These are phyloP conservation scores for Conomelus anceps DNA, from an alignment of 2,888 invertebrate species.

Conservation along the genomic window DNA sequence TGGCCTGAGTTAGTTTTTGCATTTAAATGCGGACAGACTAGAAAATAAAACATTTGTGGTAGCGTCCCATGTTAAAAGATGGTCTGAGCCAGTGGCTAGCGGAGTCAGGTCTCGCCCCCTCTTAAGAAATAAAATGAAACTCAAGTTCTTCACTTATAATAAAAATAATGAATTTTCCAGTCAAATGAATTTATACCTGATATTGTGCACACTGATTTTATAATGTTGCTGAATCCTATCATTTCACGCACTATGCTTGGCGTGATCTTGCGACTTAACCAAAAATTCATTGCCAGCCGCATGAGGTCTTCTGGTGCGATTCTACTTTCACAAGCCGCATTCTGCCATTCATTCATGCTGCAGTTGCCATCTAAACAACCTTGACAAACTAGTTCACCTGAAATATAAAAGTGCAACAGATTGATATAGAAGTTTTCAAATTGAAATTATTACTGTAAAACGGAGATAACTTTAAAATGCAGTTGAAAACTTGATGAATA, in stretches of 20 bases:
- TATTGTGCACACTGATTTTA: conserved; percentile 58
- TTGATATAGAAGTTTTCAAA: background rate
- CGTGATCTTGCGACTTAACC: conserved; percentile 52
- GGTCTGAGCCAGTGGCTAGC: no score
- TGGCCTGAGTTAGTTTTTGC: no score
- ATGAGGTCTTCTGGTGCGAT: conserved; percentile 60
- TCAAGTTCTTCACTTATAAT: no score
- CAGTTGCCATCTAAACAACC: conserved; percentile 42
- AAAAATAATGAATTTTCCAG: background rate
- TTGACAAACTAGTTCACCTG: conserved; percentile 43
- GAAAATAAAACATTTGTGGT: no score
- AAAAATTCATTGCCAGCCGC: conserved; percentile 60
- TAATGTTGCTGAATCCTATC: conserved; percentile 57
- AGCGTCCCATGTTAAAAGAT: no score
- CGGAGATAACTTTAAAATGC: no score
- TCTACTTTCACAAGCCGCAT: conserved; percentile 43
- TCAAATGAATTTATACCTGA: conserved; percentile 45
- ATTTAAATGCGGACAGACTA: no score
- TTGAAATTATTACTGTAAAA: no score
- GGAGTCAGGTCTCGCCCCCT: no score
- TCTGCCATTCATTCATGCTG: conserved; percentile 41
- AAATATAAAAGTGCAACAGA: conserved; percentile 25
- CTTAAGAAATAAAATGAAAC: no score
- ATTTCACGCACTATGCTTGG: conserved; percentile 54
- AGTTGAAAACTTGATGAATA: no score